Percentiles rank a stretch among this genome's conserved stretches.
Evolutionary conservation across 2,888 invertebrate species (phyloP).

Genomic region (Heliconius ethilla): DNA sequence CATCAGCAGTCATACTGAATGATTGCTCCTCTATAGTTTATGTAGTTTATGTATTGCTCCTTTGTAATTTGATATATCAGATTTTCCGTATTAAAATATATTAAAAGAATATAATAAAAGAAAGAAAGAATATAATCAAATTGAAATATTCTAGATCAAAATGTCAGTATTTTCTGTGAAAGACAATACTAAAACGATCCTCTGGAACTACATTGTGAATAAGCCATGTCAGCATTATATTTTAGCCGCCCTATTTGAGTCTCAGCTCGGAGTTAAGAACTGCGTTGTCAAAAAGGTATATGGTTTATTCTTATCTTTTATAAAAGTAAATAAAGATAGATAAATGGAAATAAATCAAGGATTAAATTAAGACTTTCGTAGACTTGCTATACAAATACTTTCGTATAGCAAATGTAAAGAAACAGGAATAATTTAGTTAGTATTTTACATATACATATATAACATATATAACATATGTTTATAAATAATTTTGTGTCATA

Average conservation of each 20-base stretch:
- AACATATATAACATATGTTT: too few species aligned
- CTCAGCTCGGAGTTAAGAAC: constrained; percentile 46
- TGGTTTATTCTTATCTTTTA: background rate
- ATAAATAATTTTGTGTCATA: too few species aligned
- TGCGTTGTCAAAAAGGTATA: constrained; percentile 51
- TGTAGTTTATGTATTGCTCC: too few species aligned
- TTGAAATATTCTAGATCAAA: constrained; percentile 46
- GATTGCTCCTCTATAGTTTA: too few species aligned
- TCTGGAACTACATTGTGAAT: constrained; percentile 53
- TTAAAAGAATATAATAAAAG: background rate
- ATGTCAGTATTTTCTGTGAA: constrained; percentile 50
- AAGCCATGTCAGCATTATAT: constrained; percentile 56
- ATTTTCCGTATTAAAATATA: background rate
- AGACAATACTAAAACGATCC: constrained; percentile 44
- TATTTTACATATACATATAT: too few species aligned
- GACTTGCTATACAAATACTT: too few species aligned
- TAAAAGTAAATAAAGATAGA: background rate
- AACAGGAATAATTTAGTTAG: too few species aligned
- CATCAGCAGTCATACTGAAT: too few species aligned
- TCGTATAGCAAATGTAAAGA: too few species aligned
- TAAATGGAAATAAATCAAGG: background rate
- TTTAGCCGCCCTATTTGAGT: constrained; percentile 46
- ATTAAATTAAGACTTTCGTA: too few species aligned
- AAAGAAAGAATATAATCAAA: background rate
- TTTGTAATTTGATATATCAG: background rate